These are phyloP conservation scores for Andrena marginata DNA, from an alignment of 2,888 invertebrate species.

Conservation along the genomic window DNA sequence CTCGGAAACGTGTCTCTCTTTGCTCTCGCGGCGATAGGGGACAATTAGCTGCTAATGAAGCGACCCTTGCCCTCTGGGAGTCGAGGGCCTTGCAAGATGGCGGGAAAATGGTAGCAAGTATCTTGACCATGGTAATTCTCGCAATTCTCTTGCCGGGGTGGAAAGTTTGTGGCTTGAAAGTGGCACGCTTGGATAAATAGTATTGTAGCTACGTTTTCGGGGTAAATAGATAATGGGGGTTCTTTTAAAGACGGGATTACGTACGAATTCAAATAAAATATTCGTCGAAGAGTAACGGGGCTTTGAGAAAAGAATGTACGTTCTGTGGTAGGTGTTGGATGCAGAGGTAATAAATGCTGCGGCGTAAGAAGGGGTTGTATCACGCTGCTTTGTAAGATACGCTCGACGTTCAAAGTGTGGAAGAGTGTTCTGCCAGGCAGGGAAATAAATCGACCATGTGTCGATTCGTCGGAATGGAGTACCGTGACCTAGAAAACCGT, in stretches of 20 bases:
- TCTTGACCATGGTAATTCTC: background rate
- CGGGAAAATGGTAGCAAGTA: background rate
- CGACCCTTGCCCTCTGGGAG: background rate
- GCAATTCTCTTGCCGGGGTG: background rate
- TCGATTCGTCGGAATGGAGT: constrained; percentile 13
- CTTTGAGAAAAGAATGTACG: too few species aligned
- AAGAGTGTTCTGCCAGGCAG: background rate
- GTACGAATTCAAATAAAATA: too few species aligned
- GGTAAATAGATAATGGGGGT: too few species aligned
- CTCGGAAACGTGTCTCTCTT: background rate
- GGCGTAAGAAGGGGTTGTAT: too few species aligned
- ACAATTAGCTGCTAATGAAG: background rate
- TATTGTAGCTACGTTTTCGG: too few species aligned
- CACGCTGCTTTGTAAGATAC: too few species aligned
- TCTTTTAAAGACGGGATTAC: too few species aligned
- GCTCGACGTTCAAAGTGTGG: background rate
- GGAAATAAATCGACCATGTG: constrained; percentile 25
- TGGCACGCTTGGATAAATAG: background rate
- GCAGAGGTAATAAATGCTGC: too few species aligned
- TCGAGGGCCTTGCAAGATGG: background rate
- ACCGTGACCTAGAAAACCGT: constrained; percentile 64
- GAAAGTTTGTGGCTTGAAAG: background rate
- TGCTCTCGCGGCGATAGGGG: background rate
- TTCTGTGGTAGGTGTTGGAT: too few species aligned
- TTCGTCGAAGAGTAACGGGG: too few species aligned